These are phyloP conservation scores for Falco biarmicus DNA, from an alignment of 2,797 vertebrate species.

Conservation along the genomic window DNA sequence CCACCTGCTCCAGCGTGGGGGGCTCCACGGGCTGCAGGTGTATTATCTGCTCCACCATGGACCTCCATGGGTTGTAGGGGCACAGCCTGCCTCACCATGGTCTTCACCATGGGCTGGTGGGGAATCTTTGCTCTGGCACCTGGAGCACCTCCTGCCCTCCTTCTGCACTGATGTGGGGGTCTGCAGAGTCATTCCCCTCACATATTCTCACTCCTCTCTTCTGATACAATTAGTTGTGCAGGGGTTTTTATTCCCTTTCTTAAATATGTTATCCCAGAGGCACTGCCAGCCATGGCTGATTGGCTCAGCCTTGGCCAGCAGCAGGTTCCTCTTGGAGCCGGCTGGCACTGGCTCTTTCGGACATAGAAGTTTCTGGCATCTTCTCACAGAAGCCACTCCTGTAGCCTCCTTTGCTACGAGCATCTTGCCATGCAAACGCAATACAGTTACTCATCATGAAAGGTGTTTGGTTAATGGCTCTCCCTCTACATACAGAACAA, in stretches of 20 bases:
- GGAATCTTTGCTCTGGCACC: rapidly evolving
- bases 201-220: neutral
- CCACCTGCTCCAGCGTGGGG: rapidly evolving
- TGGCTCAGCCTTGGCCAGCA: neutral
- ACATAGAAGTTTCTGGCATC: neutral
- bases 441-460: neutral
- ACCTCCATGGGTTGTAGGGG: neutral
- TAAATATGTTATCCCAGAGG: neutral
- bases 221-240: neutral
- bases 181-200: neutral
- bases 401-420: neutral
- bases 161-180: rapidly evolving
- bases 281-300: too few relatives aligned
- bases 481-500: neutral
- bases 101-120: rapidly evolving
- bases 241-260: neutral
- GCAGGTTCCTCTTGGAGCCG: too few relatives aligned
- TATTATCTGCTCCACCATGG: neutral
- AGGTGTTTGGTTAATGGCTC: neutral
- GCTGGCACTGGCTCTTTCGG: too few relatives aligned
- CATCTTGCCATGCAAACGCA: neutral
- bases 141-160: rapidly evolving
- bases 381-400: neutral
- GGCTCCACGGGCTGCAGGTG: neutral
- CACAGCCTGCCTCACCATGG: neutral